Base-by-base conservation (phyloP, 37 sponge, comb jelly and placozoan genomes). In the Trichoplax adhaerens region DNA sequence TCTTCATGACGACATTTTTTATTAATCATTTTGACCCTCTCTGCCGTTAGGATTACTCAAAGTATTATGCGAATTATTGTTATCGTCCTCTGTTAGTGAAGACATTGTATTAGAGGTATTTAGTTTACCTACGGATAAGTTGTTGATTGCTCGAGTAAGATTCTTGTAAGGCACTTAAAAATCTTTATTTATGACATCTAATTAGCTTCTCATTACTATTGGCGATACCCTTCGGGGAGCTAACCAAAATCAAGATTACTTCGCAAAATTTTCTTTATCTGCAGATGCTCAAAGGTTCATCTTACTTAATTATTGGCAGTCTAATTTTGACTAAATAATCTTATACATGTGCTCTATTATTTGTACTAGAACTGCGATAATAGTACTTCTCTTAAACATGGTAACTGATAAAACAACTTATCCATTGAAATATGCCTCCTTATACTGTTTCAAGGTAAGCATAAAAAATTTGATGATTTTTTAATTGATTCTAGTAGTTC, bases 371-470 rank as follows among this genome's bases (percentile, higher is more conserved):
- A 72, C 84, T 0, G 94, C 90, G 48, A 72, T 89, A 62, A 80
- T 94, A 50, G 79, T 83, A 49, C 73, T 94, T 61, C 77, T 94
- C 50, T 84, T 87, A 87, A 86, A 84, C 55, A 88, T 94, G 89
- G 87, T 88, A 50, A 81, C 84, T 8, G 94, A 94, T 62, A 94
- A 94, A 75, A 89, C 88, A 57, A 82, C 85, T 0, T 69, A 86
- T n/a, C 49, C 65, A 0, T 68, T 86, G 4, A 71, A 90, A 1
- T 63, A 83, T 53, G 84, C 94, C 1, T 87, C 94, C 51, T 78
- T 94, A 55, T 94, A 94, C 74, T 94, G 94, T 76, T 82, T 94
- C 65, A 85, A 89, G 73, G 75, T 59, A 29, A 56, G 2, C 7
- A 47, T 72, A 58, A 29, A 50, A 3, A 55, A 48, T 29, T 54